These are phyloP conservation scores for Propsilocerus akamusi DNA, from an alignment of 1,140 invertebrate species.

Conservation along the genomic window DNA sequence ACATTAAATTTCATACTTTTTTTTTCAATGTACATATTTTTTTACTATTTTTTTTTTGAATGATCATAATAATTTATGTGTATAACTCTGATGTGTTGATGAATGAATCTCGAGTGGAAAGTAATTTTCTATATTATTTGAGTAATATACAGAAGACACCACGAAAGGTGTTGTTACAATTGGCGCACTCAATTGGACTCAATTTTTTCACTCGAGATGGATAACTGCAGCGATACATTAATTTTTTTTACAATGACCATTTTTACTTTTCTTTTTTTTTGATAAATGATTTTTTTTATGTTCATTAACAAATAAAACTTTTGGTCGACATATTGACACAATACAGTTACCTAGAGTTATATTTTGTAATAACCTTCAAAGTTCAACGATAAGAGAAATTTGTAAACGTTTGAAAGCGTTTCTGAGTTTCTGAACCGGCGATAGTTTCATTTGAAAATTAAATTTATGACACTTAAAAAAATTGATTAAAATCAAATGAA, in stretches of 20 bases:
- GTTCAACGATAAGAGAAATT: background rate
- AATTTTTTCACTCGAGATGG: background rate
- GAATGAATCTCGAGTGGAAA: background rate
- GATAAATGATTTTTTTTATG: background rate
- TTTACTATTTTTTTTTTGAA: background rate
- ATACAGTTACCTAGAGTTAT: background rate
- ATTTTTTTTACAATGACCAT: too few relatives aligned
- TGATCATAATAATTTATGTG: background rate
- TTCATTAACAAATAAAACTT: background rate
- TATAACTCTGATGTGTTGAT: background rate
- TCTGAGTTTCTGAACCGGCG: too few relatives aligned
- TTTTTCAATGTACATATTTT: constrained; percentile 1
- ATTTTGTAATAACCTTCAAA: background rate
- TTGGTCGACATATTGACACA: background rate
- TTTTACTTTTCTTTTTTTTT: too few relatives aligned
- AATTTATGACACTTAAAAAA: too few relatives aligned
- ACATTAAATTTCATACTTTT: too few relatives aligned
- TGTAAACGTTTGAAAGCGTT: too few relatives aligned
- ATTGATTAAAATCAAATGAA: too few relatives aligned
- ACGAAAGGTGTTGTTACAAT: background rate
- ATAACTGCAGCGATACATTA: too few relatives aligned
- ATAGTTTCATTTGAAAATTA: too few relatives aligned
- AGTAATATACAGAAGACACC: too few relatives aligned
- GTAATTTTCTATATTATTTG: background rate
- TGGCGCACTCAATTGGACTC: background rate